These are phyloP conservation scores for Drosophila testacea DNA, from an alignment of 2,888 invertebrate genomes.

Conservation along the genomic window DNA sequence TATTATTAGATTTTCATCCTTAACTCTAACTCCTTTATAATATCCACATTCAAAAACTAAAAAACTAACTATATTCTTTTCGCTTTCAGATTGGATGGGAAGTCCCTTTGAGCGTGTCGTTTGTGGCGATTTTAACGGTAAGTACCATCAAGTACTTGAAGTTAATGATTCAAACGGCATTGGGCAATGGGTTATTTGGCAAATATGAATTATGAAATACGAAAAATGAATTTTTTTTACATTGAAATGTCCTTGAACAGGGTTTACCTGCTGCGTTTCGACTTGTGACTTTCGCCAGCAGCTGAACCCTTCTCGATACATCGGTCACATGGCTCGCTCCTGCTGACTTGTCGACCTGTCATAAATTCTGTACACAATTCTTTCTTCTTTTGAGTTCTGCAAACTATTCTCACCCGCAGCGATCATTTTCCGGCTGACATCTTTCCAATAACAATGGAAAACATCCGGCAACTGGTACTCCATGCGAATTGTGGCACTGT, in stretches of 20 bases:
- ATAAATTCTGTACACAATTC: slow-evolving; percentile 53
- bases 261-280: slow-evolving; percentile 58
- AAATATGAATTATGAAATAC: slow-evolving; percentile 62
- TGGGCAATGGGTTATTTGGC: slow-evolving; percentile 69
- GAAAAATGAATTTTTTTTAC: slow-evolving; percentile 55
- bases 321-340: slow-evolving; percentile 60
- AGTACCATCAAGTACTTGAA: slow-evolving; percentile 84
- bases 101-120: slow-evolving; percentile 97
- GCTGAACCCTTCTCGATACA: slow-evolving; percentile 65
- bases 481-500: slow-evolving; percentile 33
- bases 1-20: slow-evolving; percentile 28
- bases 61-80: slow-evolving; percentile 26
- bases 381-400: slow-evolving; percentile 8
- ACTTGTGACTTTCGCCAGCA: slow-evolving; percentile 17
- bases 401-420: slow-evolving; percentile 16
- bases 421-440: slow-evolving; percentile 38
- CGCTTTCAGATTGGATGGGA: slow-evolving; percentile 94
- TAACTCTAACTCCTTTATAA: slow-evolving; percentile 33
- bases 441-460: slow-evolving; percentile 36
- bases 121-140: slow-evolving; percentile 96
- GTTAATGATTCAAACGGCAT: slow-evolving; percentile 61
- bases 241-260: slow-evolving; percentile 59
- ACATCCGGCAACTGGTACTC: slow-evolving; percentile 36
- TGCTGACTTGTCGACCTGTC: slow-evolving; percentile 61
- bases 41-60: slow-evolving; percentile 8